A percentile compares a stretch with the other conserved stretches of the same genome.
These are phyloP conservation scores for Microtus agrestis DNA, from an alignment of 2,797 vertebrate genomes.

Conservation along the genomic window DNA sequence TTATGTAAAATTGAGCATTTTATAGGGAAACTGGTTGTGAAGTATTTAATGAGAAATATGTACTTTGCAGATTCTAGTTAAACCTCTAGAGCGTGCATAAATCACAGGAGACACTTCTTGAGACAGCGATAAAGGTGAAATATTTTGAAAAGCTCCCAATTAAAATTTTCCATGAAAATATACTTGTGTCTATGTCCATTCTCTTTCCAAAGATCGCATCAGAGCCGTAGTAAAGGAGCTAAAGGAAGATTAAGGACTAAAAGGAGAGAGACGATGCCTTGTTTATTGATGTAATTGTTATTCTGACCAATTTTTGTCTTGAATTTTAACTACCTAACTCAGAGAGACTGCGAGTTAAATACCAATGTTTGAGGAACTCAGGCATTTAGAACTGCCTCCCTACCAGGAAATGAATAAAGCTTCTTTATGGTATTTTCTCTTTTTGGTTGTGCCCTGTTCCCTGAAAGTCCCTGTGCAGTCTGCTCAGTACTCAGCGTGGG, in stretches of 20 bases:
- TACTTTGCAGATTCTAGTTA: constrained; percentile 25
- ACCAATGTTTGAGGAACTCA: constrained; percentile 30
- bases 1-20: constrained; percentile 41
- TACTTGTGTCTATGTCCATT: neutral
- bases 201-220: constrained; percentile 1
- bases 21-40: constrained; percentile 19
- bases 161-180: constrained; percentile 6
- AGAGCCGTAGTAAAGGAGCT: neutral
- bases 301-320: constrained; percentile 53
- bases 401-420: neutral
- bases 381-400: neutral
- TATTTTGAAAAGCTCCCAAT: constrained; percentile 37
- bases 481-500: neutral
- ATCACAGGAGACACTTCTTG: constrained; percentile 28
- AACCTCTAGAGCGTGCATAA: constrained; percentile 12
- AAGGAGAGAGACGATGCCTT: neutral
- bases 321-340: constrained; percentile 41
- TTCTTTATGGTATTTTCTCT: neutral
- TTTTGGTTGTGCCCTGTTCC: neutral
- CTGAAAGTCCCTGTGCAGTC: too few species aligned
- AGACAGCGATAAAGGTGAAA: constrained; percentile 6
- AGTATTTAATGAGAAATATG: constrained; percentile 55
- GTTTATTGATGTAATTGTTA: neutral
- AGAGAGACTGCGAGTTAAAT: neutral
- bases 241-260: constrained; percentile 6